A percentile compares a stretch with the other conserved stretches of the same genome.
phyloP scores from a whole-genome alignment of 2,113 vertebrate species.

The Bubo blakistoni region DNA sequence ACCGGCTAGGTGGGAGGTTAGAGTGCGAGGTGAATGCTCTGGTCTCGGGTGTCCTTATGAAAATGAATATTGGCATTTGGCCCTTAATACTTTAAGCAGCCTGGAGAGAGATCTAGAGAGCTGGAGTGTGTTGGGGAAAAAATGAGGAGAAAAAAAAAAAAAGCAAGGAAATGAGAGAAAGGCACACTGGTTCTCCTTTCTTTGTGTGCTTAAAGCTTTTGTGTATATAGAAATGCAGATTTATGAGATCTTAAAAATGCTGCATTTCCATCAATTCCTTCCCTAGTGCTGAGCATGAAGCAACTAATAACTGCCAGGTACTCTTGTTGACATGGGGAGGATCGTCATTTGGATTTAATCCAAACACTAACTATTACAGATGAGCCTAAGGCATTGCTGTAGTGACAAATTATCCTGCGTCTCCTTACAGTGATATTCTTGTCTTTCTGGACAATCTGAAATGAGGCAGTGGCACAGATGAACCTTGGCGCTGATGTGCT shows the following conservation, averaged over 20 bases:
- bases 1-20: neutral
- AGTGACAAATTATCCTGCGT: neutral
- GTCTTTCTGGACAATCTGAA: neutral
- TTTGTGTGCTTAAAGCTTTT: neutral
- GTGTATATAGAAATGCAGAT: neutral
- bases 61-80: neutral
- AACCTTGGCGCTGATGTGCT: neutral
- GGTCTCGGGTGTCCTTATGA: neutral
- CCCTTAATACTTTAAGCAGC: neutral
- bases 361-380: neutral
- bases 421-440: neutral
- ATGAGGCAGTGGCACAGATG: neutral
- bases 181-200: neutral
- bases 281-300: neutral
- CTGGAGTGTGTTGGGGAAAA: neutral
- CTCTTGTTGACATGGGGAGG: neutral
- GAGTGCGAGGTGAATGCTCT: neutral
- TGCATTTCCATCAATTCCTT: neutral
- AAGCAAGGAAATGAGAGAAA: neutral
- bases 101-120: neutral
- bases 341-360: neutral
- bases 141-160: neutral
- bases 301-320: neutral
- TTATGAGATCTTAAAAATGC: neutral
- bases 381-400: neutral